Evolutionary conservation across 2,888 invertebrate species (phyloP).

Genomic region (Cryptus viduatorius): DNA sequence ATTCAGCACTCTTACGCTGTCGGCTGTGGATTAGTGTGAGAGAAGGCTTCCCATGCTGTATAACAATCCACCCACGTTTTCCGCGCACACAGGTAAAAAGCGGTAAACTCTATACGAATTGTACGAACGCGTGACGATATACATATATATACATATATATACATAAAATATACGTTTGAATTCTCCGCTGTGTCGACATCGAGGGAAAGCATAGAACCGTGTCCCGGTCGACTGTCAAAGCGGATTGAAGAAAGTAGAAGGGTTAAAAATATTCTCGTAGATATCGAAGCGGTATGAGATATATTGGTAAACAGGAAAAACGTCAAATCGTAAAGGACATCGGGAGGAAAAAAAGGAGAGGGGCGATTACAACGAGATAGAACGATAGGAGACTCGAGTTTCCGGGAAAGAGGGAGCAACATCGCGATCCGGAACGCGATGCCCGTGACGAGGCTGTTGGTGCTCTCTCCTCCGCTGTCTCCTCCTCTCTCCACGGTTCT

Average conservation of each 20-base stretch:
- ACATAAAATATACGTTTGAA: neutral
- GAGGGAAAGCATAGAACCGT: constrained; percentile 7
- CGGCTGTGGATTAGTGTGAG: constrained; percentile 36
- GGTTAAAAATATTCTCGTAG: neutral
- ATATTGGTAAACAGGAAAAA: neutral
- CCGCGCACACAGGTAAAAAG: constrained; percentile 15
- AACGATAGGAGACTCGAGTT: constrained; percentile 51
- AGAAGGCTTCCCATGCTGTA: constrained; percentile 14
- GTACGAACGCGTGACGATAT: neutral
- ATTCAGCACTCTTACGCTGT: constrained; percentile 25
- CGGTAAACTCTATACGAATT: neutral
- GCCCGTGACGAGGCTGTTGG: constrained; percentile 53
- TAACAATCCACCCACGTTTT: constrained; percentile 37
- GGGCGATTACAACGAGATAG: constrained; percentile 24
- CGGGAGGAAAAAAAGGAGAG: neutral
- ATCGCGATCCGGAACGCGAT: constrained; percentile 62
- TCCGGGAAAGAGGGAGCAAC: constrained; percentile 65
- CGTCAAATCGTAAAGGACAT: constrained; percentile 7
- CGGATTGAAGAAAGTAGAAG: neutral
- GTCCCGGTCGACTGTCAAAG: constrained; percentile 13
- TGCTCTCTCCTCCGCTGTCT: neutral
- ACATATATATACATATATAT: neutral
- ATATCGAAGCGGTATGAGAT: neutral
- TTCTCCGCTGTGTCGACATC: constrained; percentile 11
- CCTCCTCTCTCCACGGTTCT: constrained; percentile 40